phyloP scores from a whole-genome alignment of 2,113 vertebrate species.

The Mohoua ochrocephala region DNA sequence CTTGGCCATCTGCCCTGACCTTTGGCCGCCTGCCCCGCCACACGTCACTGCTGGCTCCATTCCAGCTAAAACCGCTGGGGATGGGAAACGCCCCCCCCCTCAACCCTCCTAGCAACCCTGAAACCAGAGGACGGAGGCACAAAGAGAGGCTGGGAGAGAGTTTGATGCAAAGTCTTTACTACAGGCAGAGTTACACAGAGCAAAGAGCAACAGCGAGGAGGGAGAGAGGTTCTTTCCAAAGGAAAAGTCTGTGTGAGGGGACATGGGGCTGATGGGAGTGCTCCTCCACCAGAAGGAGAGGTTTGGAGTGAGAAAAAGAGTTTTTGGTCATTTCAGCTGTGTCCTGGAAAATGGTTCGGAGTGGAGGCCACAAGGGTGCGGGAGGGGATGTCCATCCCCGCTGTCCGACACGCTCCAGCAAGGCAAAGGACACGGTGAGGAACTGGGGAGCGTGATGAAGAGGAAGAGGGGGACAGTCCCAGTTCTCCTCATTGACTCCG shows the following conservation, averaged over 20 bases:
- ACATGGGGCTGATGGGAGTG: not conserved
- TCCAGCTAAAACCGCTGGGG: not conserved
- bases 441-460: not conserved
- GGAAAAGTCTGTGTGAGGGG: rapidly evolving
- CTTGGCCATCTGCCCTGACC: not conserved
- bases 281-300: not conserved
- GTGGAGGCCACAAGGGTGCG: not conserved
- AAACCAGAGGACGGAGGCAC: rapidly evolving
- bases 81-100: rapidly evolving
- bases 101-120: not conserved
- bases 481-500: rapidly evolving
- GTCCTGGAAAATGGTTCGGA: rapidly evolving
- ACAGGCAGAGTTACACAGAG: not conserved
- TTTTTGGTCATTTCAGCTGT: not conserved
- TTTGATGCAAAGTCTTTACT: slow-evolving; percentile 27
- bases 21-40: rapidly evolving
- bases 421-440: not conserved
- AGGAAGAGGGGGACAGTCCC: not conserved
- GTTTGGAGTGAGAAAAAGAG: not conserved
- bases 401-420: rapidly evolving
- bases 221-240: not conserved
- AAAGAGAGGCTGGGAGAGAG: not conserved
- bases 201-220: not conserved
- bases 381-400: rapidly evolving
- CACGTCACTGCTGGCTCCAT: not conserved